phyloP scores from a whole-genome alignment of 2,113 vertebrate genomes.

The Thinocorus orbignyianus region DNA sequence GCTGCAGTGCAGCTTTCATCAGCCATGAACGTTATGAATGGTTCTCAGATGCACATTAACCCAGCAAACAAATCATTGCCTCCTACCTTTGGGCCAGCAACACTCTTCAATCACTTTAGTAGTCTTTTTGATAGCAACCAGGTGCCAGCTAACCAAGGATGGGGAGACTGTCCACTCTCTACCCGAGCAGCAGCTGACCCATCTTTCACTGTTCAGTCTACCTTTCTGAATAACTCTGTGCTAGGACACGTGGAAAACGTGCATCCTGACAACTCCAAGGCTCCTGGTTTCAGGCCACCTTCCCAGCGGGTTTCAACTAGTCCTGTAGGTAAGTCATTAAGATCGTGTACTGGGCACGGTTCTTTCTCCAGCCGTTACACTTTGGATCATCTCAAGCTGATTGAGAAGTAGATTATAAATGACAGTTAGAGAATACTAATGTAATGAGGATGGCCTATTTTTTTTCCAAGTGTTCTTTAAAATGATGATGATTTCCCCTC shows the following conservation, averaged over 20 bases:
- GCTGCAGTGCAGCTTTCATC: slow-evolving; percentile 88
- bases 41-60: slow-evolving; percentile 94
- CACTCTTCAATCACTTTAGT: slow-evolving; percentile 96
- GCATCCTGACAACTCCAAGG: slow-evolving; percentile 93
- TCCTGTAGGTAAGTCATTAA: slow-evolving; percentile 85
- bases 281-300: slow-evolving; percentile 92
- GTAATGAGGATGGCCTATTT: background rate
- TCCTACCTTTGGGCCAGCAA: slow-evolving; percentile 89
- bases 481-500: background rate
- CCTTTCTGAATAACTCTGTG: slow-evolving; percentile 86
- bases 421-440: background rate
- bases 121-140: slow-evolving; percentile 96
- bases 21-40: slow-evolving; percentile 91
- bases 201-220: slow-evolving; percentile 86
- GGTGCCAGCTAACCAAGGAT: slow-evolving; percentile 92
- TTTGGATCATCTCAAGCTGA: background rate
- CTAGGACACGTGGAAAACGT: slow-evolving; percentile 91
- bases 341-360: background rate
- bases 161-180: slow-evolving; percentile 91
- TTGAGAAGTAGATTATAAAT: background rate
- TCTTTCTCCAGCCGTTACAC: background rate
- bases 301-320: slow-evolving; percentile 92
- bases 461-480: background rate
- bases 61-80: slow-evolving; percentile 88
- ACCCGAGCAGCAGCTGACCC: slow-evolving; percentile 88